Base-by-base conservation (phyloP, 35 echinoderm and acorn worm genomes). In the Apostichopus californicus region DNA sequence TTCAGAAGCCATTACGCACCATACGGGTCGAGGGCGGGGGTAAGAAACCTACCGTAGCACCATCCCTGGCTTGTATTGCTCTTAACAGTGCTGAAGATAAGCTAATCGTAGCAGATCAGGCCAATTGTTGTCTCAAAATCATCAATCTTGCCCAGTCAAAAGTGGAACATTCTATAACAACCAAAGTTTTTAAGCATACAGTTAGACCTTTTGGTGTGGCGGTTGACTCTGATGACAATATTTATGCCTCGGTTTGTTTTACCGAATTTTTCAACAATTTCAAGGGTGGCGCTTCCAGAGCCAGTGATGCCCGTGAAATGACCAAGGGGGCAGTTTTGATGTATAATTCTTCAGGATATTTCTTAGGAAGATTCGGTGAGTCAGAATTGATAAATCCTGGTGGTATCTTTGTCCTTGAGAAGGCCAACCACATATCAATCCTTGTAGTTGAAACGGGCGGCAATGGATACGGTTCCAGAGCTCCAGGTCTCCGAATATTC, bases 271-370 rank as follows among this genome's bases (percentile, higher is more conserved):
- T 18, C 1, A 59, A 59, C 9, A 59, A 17, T 56, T 20, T 56
- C 22, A 80, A 80, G 10, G 78, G 78, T 24, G 18, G 23, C 11
- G 58, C 15, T 58, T 5, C 55, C 20, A 5, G 18, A 58, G 28
- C 1, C 28, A 85, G 58, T 9, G 86, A 75, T 89, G 64, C 2
- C 5, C 28, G 28, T 34, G 28, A 34, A 34, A 34, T 0, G 2
- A 34, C 28, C 28, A 73, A 55, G 24, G 86, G 86, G 21, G 68
- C 24, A 9, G 86, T 89, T 10, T 17, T 89, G 86, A 89, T 89
- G 86, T 89, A 89, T n/a, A 89, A 89, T 72, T 52, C 21, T 20
- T 55, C 58, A 13, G 86, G 86, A 9, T 72, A 71, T 63, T 89
- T 71, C 24, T 75, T 89, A 63, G 86, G 86, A 12, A 89, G 86